Conservation (phyloP, 1,140 invertebrate genomes). For the Dolichoris vasculosae region DNA sequence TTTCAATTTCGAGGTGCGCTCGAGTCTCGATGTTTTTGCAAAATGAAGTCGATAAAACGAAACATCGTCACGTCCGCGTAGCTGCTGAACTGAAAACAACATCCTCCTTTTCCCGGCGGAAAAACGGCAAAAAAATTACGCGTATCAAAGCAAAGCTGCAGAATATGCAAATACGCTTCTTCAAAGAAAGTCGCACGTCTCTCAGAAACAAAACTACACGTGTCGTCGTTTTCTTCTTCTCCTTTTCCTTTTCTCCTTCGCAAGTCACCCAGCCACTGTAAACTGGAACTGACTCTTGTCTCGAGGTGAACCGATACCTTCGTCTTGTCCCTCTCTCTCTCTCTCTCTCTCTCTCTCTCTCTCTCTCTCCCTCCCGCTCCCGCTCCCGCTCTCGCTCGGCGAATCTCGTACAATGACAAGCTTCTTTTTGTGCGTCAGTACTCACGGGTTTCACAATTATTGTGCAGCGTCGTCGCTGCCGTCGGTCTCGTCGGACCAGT, state of each 20-base stretch:
- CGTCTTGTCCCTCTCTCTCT: neutral
- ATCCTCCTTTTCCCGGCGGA: neutral
- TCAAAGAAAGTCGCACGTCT: slow-evolving; percentile 22
- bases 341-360: slow-evolving; percentile 2
- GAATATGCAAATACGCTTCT: slow-evolving; percentile 11
- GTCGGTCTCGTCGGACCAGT: neutral
- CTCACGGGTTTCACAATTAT: slow-evolving; percentile 7
- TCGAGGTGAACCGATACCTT: neutral
- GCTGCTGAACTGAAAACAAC: neutral
- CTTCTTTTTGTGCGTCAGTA: neutral
- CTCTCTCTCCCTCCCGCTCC: slow-evolving; percentile 18
- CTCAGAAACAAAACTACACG: slow-evolving; percentile 23
- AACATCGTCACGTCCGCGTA: neutral
- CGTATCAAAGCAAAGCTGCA: neutral
- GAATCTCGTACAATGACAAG: neutral
- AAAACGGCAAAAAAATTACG: neutral
- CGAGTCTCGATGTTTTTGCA: too few relatives aligned
- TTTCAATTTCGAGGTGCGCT: too few relatives aligned
- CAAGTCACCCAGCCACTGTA: neutral
- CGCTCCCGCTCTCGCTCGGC: neutral
- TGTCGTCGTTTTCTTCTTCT: neutral
- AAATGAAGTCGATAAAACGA: neutral
- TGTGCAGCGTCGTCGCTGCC: neutral
- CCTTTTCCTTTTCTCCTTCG: neutral
- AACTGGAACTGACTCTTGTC: neutral